Conservation (phyloP, 2,888 invertebrate species). For the Oscheius sp. region DNA sequence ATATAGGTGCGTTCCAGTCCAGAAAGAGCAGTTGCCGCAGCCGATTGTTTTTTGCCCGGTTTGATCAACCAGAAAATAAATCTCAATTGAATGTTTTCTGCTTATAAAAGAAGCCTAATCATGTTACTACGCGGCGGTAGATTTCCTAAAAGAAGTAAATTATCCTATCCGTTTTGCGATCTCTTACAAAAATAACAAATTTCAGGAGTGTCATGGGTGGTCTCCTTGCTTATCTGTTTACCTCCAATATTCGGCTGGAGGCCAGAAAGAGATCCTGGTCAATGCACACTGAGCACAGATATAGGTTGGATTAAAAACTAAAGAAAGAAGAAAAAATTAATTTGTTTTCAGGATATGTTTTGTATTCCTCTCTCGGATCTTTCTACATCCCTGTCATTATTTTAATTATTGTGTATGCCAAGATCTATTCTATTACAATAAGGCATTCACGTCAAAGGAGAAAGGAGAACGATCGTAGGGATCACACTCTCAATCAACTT, state of each 20-base stretch:
- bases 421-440: slow-evolving; percentile 68
- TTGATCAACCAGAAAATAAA: background rate
- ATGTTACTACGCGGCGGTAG: no score
- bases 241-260: slow-evolving; percentile 70
- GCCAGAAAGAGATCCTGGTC: slow-evolving; percentile 48
- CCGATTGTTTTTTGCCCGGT: background rate
- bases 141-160: background rate
- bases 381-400: slow-evolving; percentile 96
- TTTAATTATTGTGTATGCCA: slow-evolving; percentile 67
- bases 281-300: slow-evolving; percentile 57
- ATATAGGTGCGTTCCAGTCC: slow-evolving; percentile 65
- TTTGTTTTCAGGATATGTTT: slow-evolving; percentile 80
- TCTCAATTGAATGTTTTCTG: background rate
- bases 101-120: no score
- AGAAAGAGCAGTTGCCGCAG: no score
- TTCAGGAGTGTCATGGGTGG: slow-evolving; percentile 67
- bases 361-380: slow-evolving; percentile 96
- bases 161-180: background rate
- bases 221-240: slow-evolving; percentile 67
- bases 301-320: slow-evolving; percentile 34
- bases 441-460: slow-evolving; percentile 65
- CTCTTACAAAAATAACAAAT: background rate
- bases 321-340: background rate
- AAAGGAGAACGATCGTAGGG: slow-evolving; percentile 66
- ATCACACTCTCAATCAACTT: slow-evolving; percentile 60